Percentiles rank a stretch among this genome's conserved stretches.
Conservation (phyloP, 2,888 invertebrate species). For the Pteria penguin region DNA sequence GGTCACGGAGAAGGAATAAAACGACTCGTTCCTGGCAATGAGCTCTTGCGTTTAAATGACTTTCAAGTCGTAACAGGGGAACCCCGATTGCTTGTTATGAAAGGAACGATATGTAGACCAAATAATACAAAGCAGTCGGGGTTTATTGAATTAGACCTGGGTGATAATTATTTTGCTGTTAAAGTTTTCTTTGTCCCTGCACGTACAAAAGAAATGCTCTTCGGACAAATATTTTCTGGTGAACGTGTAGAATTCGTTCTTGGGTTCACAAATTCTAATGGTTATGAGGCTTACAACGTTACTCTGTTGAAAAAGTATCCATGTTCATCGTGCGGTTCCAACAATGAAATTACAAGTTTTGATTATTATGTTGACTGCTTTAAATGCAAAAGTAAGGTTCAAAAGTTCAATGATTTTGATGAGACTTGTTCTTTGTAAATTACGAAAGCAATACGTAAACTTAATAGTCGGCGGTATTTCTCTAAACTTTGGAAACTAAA, state of each 20-base stretch:
- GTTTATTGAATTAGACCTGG: constrained; percentile 46
- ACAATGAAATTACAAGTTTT: too few relatives aligned
- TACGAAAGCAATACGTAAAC: too few relatives aligned
- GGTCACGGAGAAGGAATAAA: constrained; percentile 42
- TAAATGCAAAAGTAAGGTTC: too few relatives aligned
- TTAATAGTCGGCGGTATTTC: too few relatives aligned
- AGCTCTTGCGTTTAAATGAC: constrained; percentile 24
- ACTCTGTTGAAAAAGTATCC: constrained; percentile 20
- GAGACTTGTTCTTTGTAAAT: too few relatives aligned
- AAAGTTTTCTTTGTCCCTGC: constrained; percentile 45
- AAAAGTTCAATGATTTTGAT: too few relatives aligned
- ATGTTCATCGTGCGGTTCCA: too few relatives aligned
- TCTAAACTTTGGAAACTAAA: too few relatives aligned
- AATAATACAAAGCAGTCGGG: constrained; percentile 49
- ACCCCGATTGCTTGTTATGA: constrained; percentile 38
- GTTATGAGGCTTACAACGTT: constrained; percentile 43
- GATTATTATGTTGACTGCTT: too few relatives aligned
- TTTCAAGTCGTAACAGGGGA: neutral
- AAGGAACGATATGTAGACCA: constrained; percentile 54
- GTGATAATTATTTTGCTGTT: constrained; percentile 41
- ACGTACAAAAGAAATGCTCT: constrained; percentile 20
- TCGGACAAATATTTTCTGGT: constrained; percentile 36
- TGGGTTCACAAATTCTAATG: constrained; percentile 38
- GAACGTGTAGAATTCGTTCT: constrained; percentile 47
- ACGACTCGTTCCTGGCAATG: constrained; percentile 40